Percentiles rank a stretch among this genome's conserved stretches.
These are phyloP conservation scores for Montipora capricornis DNA, from an alignment of 64 coral and sea anemone species.

Conservation along the genomic window DNA sequence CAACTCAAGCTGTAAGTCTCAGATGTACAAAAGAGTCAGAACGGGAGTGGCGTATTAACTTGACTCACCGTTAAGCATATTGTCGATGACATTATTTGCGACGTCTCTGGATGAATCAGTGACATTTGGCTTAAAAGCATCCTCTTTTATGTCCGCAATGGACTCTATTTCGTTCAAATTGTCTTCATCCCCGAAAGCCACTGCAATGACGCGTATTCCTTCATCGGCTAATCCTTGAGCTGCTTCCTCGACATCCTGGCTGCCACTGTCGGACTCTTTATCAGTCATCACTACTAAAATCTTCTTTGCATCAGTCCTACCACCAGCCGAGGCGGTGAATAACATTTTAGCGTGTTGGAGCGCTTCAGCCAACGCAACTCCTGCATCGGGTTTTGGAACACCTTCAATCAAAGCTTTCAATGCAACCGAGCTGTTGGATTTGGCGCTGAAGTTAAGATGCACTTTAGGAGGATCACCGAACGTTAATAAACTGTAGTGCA, in stretches of 20 bases:
- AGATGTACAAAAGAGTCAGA: neutral
- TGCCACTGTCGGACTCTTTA: conserved; percentile 76
- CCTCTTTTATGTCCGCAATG: conserved; percentile 47
- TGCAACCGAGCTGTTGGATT: conserved; percentile 46
- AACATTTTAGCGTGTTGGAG: conserved; percentile 42
- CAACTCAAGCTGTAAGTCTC: too few relatives aligned
- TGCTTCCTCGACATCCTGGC: conserved; percentile 43
- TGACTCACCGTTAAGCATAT: conserved; percentile 34
- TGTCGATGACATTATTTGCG: conserved; percentile 37
- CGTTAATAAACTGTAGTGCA: conserved; percentile 76
- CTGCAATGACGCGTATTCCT: conserved; percentile 70
- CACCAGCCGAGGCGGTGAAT: conserved; percentile 31
- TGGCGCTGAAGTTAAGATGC: conserved; percentile 53
- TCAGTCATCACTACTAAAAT: conserved; percentile 80
- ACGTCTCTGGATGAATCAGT: conserved; percentile 33
- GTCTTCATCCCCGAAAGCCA: conserved; percentile 66
- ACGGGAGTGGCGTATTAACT: neutral
- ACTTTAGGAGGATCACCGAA: conserved; percentile 71
- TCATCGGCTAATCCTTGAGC: conserved; percentile 32
- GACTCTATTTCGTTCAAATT: conserved; percentile 56
- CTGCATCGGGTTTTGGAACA: conserved; percentile 55
- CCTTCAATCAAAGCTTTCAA: conserved; percentile 64
- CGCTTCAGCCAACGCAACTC: conserved; percentile 44
- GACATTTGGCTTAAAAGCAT: conserved; percentile 54
- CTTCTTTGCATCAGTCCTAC: conserved; percentile 64